Percentiles rank a stretch among this genome's conserved stretches.
These are phyloP conservation scores for Rhinoptilus africanus DNA, from an alignment of 2,113 vertebrate genomes.

Conservation along the genomic window DNA sequence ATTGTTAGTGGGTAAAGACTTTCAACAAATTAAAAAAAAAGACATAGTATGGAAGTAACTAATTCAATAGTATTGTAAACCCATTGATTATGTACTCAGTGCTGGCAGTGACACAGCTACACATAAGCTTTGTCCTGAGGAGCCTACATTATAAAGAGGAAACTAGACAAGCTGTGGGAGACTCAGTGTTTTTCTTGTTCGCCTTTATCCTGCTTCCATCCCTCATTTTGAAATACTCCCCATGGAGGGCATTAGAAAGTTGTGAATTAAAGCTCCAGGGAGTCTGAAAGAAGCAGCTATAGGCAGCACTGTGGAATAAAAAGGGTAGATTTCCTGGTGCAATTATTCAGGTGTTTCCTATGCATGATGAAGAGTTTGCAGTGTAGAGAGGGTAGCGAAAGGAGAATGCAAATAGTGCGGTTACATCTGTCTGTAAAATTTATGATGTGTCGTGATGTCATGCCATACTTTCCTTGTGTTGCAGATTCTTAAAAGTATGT, in stretches of 20 bases:
- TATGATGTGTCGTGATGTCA: rapidly evolving
- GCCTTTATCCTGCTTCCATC: background rate
- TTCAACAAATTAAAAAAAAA: background rate
- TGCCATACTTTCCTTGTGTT: background rate
- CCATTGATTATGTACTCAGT: background rate
- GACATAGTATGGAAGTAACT: background rate
- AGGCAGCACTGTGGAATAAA: background rate
- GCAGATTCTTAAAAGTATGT: background rate
- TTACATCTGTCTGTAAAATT: background rate
- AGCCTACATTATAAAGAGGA: background rate
- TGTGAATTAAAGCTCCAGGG: constrained; percentile 25
- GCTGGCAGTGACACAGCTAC: background rate
- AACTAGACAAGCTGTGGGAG: background rate
- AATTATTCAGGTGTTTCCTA: background rate
- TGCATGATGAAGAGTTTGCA: background rate
- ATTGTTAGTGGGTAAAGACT: background rate
- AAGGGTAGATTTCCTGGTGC: background rate
- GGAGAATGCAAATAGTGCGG: background rate
- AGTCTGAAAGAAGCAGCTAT: background rate
- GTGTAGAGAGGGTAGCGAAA: background rate
- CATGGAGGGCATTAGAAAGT: background rate
- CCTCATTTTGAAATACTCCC: constrained; percentile 9
- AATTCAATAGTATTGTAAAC: background rate
- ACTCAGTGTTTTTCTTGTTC: background rate
- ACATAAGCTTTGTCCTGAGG: background rate